phyloP scores from a whole-genome alignment of 2,888 invertebrate genomes.

The Dermolepida albohirtum region DNA sequence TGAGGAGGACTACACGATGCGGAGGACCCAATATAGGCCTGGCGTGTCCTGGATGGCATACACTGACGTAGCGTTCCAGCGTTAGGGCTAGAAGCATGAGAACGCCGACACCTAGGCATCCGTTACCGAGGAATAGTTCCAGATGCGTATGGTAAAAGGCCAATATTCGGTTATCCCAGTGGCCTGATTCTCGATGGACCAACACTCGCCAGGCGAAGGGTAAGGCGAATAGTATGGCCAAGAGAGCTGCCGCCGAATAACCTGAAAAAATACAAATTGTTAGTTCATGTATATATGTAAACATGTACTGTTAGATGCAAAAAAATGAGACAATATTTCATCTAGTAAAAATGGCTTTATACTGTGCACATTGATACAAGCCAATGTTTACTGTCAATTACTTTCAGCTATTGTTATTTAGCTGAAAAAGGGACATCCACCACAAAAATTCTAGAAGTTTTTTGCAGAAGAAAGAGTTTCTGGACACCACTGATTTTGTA shows the following conservation, averaged over 20 bases:
- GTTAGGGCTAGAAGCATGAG: slow-evolving; percentile 81
- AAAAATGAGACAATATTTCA: too few species aligned
- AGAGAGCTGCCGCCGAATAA: slow-evolving; percentile 81
- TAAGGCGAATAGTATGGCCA: slow-evolving; percentile 78
- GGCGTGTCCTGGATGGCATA: slow-evolving; percentile 78
- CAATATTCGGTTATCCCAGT: slow-evolving; percentile 73
- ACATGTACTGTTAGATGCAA: too few species aligned
- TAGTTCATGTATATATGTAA: too few species aligned
- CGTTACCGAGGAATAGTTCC: slow-evolving; percentile 79
- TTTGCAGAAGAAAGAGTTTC: too few species aligned
- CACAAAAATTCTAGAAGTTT: too few species aligned
- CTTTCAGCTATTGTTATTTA: too few species aligned
- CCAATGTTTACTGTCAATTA: too few species aligned
- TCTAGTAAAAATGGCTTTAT: too few species aligned
- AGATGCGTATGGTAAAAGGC: slow-evolving; percentile 78
- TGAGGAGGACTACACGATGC: slow-evolving; percentile 73
- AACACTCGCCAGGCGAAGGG: slow-evolving; percentile 76
- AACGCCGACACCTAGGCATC: slow-evolving; percentile 79
- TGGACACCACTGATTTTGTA: too few species aligned
- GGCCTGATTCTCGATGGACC: slow-evolving; percentile 74
- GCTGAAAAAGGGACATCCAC: too few species aligned
- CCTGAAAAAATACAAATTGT: slow-evolving; percentile 66
- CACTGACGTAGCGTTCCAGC: slow-evolving; percentile 79
- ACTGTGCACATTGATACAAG: too few species aligned
- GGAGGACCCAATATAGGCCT: slow-evolving; percentile 75